A percentile compares a stretch with the other conserved stretches of the same genome.
Evolutionary conservation across 1,140 invertebrate genomes (phyloP).

Genomic region (Rhopalosiphum maidis): DNA sequence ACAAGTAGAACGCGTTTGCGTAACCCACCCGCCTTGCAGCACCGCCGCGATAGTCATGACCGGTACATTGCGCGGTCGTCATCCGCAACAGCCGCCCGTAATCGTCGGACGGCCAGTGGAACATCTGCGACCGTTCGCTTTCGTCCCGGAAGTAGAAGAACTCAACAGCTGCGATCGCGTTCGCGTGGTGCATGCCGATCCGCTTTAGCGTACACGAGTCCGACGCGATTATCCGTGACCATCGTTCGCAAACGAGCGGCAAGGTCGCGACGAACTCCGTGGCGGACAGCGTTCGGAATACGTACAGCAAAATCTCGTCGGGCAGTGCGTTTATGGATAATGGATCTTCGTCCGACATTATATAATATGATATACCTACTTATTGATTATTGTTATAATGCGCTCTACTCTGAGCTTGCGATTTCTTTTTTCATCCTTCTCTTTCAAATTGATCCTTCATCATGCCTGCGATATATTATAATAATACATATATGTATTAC

Average conservation of each 20-base stretch:
- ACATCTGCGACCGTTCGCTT: background rate
- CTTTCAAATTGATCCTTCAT: no score
- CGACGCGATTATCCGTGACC: background rate
- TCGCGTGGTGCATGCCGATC: background rate
- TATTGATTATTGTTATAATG: background rate
- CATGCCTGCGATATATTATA: background rate
- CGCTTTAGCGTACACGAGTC: background rate
- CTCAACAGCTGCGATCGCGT: background rate
- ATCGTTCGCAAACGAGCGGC: background rate
- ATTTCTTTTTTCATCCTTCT: no score
- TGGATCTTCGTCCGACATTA: background rate
- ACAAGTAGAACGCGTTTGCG: background rate
- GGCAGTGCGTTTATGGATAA: background rate
- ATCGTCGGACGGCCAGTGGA: background rate
- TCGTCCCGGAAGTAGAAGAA: background rate
- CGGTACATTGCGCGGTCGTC: no score
- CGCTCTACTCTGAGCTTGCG: no score
- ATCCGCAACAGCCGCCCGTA: background rate
- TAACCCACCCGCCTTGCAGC: background rate
- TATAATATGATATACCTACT: background rate
- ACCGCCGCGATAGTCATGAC: no score
- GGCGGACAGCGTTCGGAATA: background rate
- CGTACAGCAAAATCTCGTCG: background rate
- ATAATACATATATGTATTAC: no score
- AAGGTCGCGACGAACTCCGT: background rate